Evolutionary conservation across 2,113 vertebrate genomes (phyloP).

Genomic region (Pteropus alecto): DNA sequence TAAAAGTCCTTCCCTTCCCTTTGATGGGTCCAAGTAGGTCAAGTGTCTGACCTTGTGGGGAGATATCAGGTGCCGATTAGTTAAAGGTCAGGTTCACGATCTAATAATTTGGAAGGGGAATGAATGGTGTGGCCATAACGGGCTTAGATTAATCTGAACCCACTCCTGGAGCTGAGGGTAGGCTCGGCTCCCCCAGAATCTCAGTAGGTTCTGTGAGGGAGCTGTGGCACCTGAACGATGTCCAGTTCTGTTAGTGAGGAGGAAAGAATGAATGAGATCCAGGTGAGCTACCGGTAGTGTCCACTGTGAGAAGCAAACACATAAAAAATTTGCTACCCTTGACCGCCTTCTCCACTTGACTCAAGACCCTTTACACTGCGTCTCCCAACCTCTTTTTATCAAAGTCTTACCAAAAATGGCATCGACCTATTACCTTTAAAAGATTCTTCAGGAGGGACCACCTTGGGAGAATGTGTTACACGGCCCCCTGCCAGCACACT

Average conservation of each 20-base stretch:
- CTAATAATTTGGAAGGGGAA: neutral
- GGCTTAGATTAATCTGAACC: neutral
- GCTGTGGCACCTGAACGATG: neutral
- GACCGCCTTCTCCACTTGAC: neutral
- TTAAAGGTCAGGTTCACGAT: neutral
- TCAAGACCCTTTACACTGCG: fast-evolving
- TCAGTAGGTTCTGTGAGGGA: neutral
- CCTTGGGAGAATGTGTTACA: neutral
- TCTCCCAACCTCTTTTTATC: neutral
- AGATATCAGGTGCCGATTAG: neutral
- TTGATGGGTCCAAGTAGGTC: neutral
- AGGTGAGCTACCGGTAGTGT: neutral
- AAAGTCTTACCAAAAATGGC: neutral
- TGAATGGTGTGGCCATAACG: neutral
- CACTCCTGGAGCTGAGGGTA: neutral
- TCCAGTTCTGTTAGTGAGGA: neutral
- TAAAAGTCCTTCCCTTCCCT: neutral
- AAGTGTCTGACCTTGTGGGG: neutral
- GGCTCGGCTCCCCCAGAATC: neutral
- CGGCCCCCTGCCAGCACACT: fast-evolving
- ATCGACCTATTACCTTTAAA: fast-evolving
- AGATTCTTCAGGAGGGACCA: neutral
- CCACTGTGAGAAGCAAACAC: neutral
- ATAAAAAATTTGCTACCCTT: neutral
- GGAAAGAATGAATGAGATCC: no score